phyloP scores from a whole-genome alignment of 2,888 invertebrate genomes.

The Plagodis pulveraria region DNA sequence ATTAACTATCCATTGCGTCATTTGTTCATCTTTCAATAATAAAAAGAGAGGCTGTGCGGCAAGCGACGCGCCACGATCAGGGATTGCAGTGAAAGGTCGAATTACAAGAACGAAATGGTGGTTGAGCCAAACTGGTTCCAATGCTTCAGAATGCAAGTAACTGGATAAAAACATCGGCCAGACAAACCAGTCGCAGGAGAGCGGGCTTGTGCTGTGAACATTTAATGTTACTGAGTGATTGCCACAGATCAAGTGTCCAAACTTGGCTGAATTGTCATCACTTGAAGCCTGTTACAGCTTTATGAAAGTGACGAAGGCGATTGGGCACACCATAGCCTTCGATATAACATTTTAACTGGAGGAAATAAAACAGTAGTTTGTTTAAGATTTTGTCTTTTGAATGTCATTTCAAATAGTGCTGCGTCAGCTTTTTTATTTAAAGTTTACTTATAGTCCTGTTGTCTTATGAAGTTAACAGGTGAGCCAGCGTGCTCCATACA shows the following conservation, averaged over 20 bases:
- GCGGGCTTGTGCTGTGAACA: constrained; percentile 42
- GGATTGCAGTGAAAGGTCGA: constrained; percentile 77
- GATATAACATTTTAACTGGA: too few relatives aligned
- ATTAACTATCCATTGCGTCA: constrained; percentile 52
- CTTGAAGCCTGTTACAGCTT: constrained; percentile 22
- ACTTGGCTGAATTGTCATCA: constrained; percentile 47
- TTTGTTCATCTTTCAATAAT: constrained; percentile 42
- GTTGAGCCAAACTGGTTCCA: constrained; percentile 77
- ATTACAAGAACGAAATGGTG: constrained; percentile 70
- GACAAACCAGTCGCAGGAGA: constrained; percentile 73
- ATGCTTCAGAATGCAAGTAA: constrained; percentile 82
- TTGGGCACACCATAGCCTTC: too few relatives aligned
- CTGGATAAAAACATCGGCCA: constrained; percentile 80
- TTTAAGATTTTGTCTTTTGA: too few relatives aligned
- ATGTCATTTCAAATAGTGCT: too few relatives aligned
- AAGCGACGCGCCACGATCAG: constrained; percentile 58
- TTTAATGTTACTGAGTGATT: constrained; percentile 38
- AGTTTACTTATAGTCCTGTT: too few relatives aligned
- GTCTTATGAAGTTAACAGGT: too few relatives aligned
- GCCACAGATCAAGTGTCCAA: constrained; percentile 47
- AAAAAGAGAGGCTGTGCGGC: constrained; percentile 43
- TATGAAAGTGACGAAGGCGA: constrained; percentile 27
- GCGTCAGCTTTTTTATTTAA: too few relatives aligned
- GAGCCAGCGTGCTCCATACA: too few relatives aligned
- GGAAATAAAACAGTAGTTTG: too few relatives aligned